Evolutionary conservation across 2,888 invertebrate species (phyloP).

Genomic region (Hoplodrina ambigua): DNA sequence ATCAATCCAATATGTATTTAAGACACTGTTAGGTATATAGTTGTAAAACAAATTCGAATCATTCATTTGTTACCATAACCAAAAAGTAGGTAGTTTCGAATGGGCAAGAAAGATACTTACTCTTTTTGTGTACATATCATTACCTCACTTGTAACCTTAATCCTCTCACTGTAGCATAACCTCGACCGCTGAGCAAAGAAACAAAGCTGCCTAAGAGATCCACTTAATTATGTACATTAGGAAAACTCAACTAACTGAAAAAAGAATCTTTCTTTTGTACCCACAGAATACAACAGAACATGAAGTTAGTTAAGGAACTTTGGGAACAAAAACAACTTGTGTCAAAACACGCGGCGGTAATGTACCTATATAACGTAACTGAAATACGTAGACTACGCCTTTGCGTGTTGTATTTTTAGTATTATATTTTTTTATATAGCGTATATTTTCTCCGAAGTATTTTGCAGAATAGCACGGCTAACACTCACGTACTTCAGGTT

Average conservation of each 20-base stretch:
- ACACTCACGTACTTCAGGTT: conserved; percentile 33
- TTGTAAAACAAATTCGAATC: too few relatives aligned
- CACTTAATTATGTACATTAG: conserved; percentile 56
- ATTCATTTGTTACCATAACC: too few relatives aligned
- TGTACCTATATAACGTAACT: conserved; percentile 32
- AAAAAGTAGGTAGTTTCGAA: too few relatives aligned
- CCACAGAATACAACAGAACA: conserved; percentile 44
- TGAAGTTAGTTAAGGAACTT: conserved; percentile 46
- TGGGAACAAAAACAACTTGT: conserved; percentile 44
- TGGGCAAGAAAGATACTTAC: background rate
- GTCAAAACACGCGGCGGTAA: conserved; percentile 36
- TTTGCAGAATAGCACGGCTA: conserved; percentile 6
- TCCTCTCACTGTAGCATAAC: conserved; percentile 26
- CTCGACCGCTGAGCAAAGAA: conserved; percentile 32
- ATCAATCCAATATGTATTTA: background rate
- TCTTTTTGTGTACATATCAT: background rate
- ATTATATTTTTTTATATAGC: conserved; percentile 2
- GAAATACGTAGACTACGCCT: conserved; percentile 13
- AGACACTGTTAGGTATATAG: too few relatives aligned
- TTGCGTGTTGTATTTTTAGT: conserved; percentile 17
- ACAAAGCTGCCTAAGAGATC: conserved; percentile 48
- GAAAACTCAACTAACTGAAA: conserved; percentile 56
- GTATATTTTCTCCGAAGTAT: conserved; percentile 14
- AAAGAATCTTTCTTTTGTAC: conserved; percentile 58
- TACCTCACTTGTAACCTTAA: conserved; percentile 25